Evolutionary conservation across 2,888 invertebrate genomes (phyloP), one percentile per base, ranked within the genome.

Genomic region (Chloroclysta siterata): DNA sequence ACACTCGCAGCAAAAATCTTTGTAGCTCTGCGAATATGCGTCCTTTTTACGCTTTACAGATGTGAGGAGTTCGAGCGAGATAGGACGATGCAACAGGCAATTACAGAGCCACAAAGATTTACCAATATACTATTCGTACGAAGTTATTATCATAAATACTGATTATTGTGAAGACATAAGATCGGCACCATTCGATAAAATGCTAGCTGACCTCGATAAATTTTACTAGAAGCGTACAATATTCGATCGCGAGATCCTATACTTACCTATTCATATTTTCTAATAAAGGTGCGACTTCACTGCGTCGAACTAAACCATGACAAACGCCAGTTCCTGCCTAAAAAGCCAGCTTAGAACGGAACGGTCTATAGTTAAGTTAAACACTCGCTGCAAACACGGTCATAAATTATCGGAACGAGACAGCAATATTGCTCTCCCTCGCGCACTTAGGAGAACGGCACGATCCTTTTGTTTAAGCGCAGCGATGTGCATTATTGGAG

Each of bases 151-250:
- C n/a, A 41, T 55, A 66, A 72, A 72, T 70, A 72, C 72, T 70
- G 70, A 69, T 72, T 60, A 17, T 62, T 60, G 60, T 51, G 57
- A 61, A 68, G 56, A 60, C 54, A 62, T 59, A 41, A 47, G 50
- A 66, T 62, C 63, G 65, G 70, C 70, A 64, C 68, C 69, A 63
- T 60, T 63, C 56, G 46, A 51, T 63, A 60, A 70, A 68, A 54
- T 60, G 61, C 61, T 68, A 51, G 53, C 28, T 51, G 60, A 70
- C 61, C 66, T 65, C 63, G 60, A 60, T 59, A 57, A 53, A 63
- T 52, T 71, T 68, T 33, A 59, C 66, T 66, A 66, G 48, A 70
- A 65, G 53, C 57, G 28, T 60, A 56, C 28, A 60, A 55, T 57
- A 47, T 54, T 59, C 44, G 60, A 67, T 67, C 51, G 33, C 62